Conservation (phyloP, 1,140 invertebrate species). For the Drosophila jambulina region DNA sequence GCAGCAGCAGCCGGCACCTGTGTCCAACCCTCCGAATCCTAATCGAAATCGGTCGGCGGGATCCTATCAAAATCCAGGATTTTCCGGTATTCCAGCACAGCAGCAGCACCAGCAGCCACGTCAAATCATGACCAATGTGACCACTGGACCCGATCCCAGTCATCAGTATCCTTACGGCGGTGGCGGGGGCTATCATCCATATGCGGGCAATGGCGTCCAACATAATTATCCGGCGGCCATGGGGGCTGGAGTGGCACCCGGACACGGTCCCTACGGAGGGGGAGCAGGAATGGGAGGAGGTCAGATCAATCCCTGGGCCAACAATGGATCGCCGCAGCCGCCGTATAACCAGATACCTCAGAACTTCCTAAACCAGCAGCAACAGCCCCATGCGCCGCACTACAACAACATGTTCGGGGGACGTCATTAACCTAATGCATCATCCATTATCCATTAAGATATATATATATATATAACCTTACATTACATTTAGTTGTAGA, state of each 20-base stretch:
- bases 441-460: neutral
- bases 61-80: constrained; percentile 1
- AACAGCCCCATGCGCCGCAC: constrained; percentile 27
- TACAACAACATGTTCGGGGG: constrained; percentile 63
- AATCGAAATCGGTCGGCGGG: constrained; percentile 1
- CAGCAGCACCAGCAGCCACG: constrained; percentile 30
- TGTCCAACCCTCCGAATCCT: neutral
- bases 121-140: constrained; percentile 4
- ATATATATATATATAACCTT: neutral
- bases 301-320: constrained; percentile 61
- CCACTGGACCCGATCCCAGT: constrained; percentile 6
- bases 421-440: constrained; percentile 30
- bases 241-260: neutral
- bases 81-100: constrained; percentile 4
- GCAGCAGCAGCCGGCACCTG: constrained; percentile 19
- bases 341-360: constrained; percentile 43
- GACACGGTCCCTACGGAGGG: neutral
- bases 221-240: constrained; percentile 27
- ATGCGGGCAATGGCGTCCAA: constrained; percentile 21
- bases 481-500: neutral
- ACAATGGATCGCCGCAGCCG: constrained; percentile 45
- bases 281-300: neutral
- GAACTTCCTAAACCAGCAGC: constrained; percentile 49
- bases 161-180: constrained; percentile 8
- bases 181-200: constrained; percentile 39